phyloP scores from a whole-genome alignment of 2,797 vertebrate genomes.

The Natrix natrix region DNA sequence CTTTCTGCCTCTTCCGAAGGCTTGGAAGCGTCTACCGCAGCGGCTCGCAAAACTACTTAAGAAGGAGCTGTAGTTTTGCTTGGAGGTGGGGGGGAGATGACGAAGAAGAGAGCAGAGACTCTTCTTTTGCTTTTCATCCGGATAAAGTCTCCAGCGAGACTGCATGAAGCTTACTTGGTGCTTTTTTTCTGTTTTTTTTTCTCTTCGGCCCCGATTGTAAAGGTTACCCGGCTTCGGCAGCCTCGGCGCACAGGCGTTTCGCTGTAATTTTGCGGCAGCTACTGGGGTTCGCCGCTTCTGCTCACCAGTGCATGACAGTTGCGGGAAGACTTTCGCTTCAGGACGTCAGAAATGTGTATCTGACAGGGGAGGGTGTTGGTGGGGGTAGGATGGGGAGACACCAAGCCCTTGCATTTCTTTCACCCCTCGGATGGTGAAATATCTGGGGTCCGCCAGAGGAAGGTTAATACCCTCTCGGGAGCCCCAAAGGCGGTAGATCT shows the following conservation, averaged over 20 bases:
- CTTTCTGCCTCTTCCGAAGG: background rate
- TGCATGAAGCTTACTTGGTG: too few relatives aligned
- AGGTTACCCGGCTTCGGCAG: background rate
- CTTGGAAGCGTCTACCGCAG: too few relatives aligned
- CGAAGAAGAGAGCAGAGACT: too few relatives aligned
- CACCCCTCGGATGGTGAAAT: background rate
- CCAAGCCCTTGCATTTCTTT: background rate
- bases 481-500: too few relatives aligned
- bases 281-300: background rate
- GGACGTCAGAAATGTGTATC: background rate
- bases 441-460: background rate
- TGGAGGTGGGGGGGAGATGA: rapidly evolving
- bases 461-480: background rate
- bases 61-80: rapidly evolving
- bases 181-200: background rate
- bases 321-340: background rate
- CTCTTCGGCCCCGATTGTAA: too few relatives aligned
- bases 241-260: background rate
- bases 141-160: background rate
- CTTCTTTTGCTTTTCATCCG: background rate
- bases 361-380: background rate
- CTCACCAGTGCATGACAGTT: too few relatives aligned
- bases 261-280: background rate
- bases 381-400: too few relatives aligned
- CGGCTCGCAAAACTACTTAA: background rate